Evolutionary conservation across 2,888 invertebrate species (phyloP), one percentile per base, ranked within the genome.

Genomic region (Urechis unicinctus): DNA sequence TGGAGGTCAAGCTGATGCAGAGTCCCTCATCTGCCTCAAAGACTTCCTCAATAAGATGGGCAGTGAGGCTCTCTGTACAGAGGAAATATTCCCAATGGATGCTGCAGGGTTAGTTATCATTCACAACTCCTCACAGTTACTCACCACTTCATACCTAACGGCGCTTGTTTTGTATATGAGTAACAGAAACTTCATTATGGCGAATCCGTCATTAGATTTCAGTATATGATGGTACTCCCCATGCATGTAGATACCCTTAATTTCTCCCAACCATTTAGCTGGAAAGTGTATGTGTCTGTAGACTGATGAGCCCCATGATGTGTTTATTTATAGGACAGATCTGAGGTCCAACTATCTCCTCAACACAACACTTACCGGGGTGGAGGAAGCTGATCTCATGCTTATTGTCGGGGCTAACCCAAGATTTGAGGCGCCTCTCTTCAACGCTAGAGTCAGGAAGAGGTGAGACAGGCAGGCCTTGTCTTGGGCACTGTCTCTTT

Each of bases 371-470:
- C 95, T 98, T 68, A 85, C 87, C 46, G 88, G 87, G 47, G 84
- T 96, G 29, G 98, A 99, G 79, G 89, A 95, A 58, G 89, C 96
- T 0, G 98, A 98, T 79, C 84, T 89, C 55, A 84, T 98, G 24
- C 81, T 98, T 0, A 81, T 99, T 52, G 86, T 98, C 67, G 98
- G 98, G 54, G 94, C 95, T 1, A 99, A 99, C 82, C 91, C 95
- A 0, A 85, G 98, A 52, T 93, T 89, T 77, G 98, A 98, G 81
- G 97, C 98, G 43, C 96, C 98, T 1, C 81, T 98, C 30, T 82
- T 99, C 57, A 98, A 98, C 80, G 88, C 97, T 0, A 85, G 98
- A 68, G 85, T 99, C 62, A 86, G 98, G 58, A 99, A 98, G 80
- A 86, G 88, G 57, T 77, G 55, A n/a, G n/a, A n/a, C n/a, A n/a